phyloP scores from a whole-genome alignment of 2,113 vertebrate genomes.

The Myrmecobius fasciatus region DNA sequence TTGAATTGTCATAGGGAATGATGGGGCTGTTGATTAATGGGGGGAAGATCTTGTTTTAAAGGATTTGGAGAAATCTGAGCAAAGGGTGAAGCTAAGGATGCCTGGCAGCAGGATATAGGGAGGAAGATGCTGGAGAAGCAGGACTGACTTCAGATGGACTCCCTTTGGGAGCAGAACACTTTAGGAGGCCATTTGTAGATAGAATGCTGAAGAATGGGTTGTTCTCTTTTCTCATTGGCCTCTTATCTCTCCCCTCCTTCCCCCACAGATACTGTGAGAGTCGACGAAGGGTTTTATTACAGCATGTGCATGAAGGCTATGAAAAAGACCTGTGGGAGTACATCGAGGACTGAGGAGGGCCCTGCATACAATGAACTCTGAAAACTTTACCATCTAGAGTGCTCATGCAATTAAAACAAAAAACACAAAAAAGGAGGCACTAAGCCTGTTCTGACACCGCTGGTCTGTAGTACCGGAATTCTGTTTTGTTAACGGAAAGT shows the following conservation, averaged over 20 bases:
- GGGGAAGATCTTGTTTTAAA: neutral
- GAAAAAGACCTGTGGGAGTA: conserved; percentile 99
- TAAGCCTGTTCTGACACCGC: conserved; percentile 86
- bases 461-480: conserved; percentile 93
- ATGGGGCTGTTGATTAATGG: neutral
- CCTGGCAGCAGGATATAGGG: neutral
- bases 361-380: conserved; percentile 92
- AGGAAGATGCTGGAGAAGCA: neutral
- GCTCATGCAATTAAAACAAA: conserved; percentile 92
- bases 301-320: conserved; percentile 99
- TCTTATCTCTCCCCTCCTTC: conserved; percentile 31
- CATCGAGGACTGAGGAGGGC: conserved; percentile 96
- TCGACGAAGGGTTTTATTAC: conserved; percentile 97
- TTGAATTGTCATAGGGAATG: neutral
- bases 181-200: too few relatives aligned
- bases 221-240: neutral
- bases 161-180: neutral
- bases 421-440: conserved; percentile 83
- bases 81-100: neutral
- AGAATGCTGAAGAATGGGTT: neutral
- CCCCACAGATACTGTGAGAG: conserved; percentile 98
- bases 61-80: neutral
- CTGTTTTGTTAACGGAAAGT: conserved; percentile 94
- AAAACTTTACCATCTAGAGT: conserved; percentile 94
- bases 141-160: neutral